Evolutionary conservation across 2,797 vertebrate species (phyloP).

Genomic region (Ataeniobius toweri): DNA sequence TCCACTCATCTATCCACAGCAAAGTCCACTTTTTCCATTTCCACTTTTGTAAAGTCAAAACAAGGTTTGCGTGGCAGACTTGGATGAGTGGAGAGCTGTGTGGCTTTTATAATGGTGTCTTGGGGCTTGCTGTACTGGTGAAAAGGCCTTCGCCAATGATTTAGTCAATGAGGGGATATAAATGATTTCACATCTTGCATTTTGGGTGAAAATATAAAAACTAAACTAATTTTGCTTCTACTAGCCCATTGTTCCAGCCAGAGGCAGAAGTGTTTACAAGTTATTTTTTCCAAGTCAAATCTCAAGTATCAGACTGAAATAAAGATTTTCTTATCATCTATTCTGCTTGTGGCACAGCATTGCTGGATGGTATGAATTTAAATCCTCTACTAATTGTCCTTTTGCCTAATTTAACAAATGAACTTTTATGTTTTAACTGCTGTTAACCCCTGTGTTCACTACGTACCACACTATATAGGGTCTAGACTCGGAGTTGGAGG

Average conservation of each 20-base stretch:
- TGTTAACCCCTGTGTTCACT: background rate
- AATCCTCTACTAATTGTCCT: background rate
- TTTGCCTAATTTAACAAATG: background rate
- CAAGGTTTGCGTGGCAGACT: background rate
- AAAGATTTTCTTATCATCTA: too few relatives aligned
- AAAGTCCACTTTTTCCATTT: background rate
- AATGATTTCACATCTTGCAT: background rate
- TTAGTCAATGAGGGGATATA: background rate
- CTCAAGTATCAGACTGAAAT: too few relatives aligned
- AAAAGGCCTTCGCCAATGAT: background rate
- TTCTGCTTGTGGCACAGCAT: too few relatives aligned
- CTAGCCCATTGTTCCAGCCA: background rate
- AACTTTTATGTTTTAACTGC: too few relatives aligned
- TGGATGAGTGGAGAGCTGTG: background rate
- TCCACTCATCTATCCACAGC: background rate
- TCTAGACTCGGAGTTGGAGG: too few relatives aligned
- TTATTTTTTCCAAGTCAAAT: too few relatives aligned
- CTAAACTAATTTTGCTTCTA: background rate
- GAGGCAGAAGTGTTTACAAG: too few relatives aligned
- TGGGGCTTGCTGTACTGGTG: background rate
- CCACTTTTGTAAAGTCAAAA: background rate
- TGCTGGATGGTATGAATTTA: too few relatives aligned
- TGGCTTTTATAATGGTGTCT: background rate
- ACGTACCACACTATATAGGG: background rate
- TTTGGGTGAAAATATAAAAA: background rate